Percentiles rank a stretch among this genome's conserved stretches.
These are phyloP conservation scores for Apodemus agrarius DNA, from an alignment of 2,797 vertebrate genomes.

Conservation along the genomic window DNA sequence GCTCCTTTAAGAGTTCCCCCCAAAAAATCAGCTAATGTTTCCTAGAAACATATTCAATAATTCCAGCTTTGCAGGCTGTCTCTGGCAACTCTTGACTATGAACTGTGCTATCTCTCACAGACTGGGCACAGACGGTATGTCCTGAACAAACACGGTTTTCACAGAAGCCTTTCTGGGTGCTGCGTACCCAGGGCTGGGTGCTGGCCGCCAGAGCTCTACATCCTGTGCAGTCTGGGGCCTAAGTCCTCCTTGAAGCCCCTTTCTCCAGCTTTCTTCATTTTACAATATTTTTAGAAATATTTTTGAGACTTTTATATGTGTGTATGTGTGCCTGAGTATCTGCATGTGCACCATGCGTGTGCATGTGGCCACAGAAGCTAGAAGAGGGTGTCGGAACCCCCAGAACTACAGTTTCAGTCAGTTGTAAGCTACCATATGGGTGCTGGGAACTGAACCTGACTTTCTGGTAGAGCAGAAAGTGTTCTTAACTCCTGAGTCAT, in stretches of 20 bases:
- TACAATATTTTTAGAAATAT: not conserved
- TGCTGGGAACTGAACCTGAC: not conserved
- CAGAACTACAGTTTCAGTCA: not conserved
- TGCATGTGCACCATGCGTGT: not conserved
- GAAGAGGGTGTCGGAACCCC: not conserved
- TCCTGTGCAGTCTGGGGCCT: not conserved
- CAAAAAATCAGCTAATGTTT: not conserved
- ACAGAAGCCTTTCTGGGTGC: not conserved
- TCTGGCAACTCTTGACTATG: not conserved
- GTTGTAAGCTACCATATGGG: not conserved
- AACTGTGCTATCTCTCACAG: not conserved
- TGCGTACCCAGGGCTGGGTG: no score
- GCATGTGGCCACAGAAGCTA: not conserved
- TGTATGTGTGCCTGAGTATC: not conserved
- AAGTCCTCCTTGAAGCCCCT: not conserved
- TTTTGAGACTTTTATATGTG: not conserved
- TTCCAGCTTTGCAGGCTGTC: not conserved
- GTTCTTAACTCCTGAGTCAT: not conserved
- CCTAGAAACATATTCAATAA: not conserved
- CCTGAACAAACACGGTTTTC: not conserved
- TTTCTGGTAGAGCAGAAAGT: not conserved
- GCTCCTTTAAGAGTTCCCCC: not conserved
- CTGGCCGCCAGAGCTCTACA: not conserved
- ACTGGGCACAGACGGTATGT: not conserved
- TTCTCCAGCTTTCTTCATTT: not conserved